Percentiles rank a stretch among this genome's conserved stretches.
Evolutionary conservation across 2,797 vertebrate species (phyloP).

Genomic region (Tauraco hartlaubi): DNA sequence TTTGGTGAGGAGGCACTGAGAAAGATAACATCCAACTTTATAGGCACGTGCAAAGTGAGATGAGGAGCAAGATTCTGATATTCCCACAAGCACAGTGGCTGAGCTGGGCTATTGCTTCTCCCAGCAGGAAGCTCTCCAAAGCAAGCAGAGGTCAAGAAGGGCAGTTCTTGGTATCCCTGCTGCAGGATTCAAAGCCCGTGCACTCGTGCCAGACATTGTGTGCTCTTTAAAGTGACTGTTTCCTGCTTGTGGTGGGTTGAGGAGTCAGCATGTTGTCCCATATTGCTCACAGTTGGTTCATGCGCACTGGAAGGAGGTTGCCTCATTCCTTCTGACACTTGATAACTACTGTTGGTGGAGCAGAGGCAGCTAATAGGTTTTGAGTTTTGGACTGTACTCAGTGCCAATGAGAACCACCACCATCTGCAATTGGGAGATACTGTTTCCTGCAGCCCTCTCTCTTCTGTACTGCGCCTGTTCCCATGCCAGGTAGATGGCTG

Average conservation of each 20-base stretch:
- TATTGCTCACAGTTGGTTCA: not conserved
- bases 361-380: not conserved
- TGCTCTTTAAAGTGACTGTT: not conserved
- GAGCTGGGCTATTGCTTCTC: not conserved
- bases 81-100: not conserved
- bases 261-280: not conserved
- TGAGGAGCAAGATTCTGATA: not conserved
- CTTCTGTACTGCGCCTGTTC: not conserved
- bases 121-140: not conserved
- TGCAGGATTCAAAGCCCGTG: rapidly evolving
- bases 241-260: not conserved
- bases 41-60: not conserved
- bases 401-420: not conserved
- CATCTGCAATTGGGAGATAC: not conserved
- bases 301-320: not conserved
- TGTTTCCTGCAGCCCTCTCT: not conserved
- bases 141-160: not conserved
- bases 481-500: not conserved
- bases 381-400: not conserved
- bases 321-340: not conserved
- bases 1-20: not conserved
- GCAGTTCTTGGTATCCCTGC: not conserved
- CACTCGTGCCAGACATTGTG: rapidly evolving
- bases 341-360: not conserved
- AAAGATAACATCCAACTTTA: not conserved